Percentiles rank a stretch among this genome's conserved stretches.
Evolutionary conservation across 1,140 invertebrate species (phyloP).

Genomic region (Dysdera silvatica): DNA sequence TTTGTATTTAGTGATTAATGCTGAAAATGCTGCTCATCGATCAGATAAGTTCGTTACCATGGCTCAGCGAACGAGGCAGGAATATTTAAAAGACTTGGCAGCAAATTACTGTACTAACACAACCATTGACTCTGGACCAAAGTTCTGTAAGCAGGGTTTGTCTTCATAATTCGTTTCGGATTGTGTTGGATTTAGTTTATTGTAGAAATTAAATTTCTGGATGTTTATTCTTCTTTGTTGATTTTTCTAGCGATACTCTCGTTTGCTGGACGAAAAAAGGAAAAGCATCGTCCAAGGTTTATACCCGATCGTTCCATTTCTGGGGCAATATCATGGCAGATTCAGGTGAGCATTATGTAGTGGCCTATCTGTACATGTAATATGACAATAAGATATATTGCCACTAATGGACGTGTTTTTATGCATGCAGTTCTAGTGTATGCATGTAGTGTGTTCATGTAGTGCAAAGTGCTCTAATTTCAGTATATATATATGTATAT

Average conservation of each 20-base stretch:
- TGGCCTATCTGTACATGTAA: too few species aligned
- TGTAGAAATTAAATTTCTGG: too few species aligned
- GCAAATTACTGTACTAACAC: conserved; percentile 74
- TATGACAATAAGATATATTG: too few species aligned
- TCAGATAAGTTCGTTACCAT: conserved; percentile 96
- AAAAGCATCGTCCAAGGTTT: conserved; percentile 55
- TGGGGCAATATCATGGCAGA: conserved; percentile 70
- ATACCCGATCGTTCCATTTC: conserved; percentile 56
- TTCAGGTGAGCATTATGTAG: conserved; percentile 51
- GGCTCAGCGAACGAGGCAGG: conserved; percentile 89
- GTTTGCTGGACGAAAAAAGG: conserved; percentile 64
- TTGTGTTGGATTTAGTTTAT: too few species aligned
- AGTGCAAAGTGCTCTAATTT: too few species aligned
- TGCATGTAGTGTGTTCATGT: too few species aligned
- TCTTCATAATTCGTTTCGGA: too few species aligned
- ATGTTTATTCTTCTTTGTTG: conserved; percentile 5
- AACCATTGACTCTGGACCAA: conserved; percentile 73
- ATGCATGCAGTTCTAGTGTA: too few species aligned
- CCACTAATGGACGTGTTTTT: too few species aligned
- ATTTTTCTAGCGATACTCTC: conserved; percentile 49
- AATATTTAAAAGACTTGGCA: conserved; percentile 84
- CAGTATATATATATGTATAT: too few species aligned
- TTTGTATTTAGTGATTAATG: conserved; percentile 69
- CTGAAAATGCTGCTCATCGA: conserved; percentile 90
- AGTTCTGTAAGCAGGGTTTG: conserved; percentile 65